These are phyloP conservation scores for Callaeas wilsoni DNA, from an alignment of 2,113 vertebrate genomes.

Conservation along the genomic window DNA sequence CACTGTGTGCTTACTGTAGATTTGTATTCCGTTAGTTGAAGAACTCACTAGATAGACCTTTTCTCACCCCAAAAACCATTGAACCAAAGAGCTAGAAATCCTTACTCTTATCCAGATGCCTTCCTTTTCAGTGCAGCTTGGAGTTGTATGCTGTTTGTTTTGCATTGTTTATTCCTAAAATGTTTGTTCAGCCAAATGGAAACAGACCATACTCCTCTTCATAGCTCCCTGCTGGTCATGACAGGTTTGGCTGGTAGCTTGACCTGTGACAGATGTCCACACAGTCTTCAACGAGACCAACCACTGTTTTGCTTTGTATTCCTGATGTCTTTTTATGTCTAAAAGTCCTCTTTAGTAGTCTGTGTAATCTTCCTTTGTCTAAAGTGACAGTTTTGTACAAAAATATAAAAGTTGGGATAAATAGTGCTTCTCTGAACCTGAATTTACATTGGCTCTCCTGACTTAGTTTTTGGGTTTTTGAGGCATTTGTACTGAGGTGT, in stretches of 20 bases:
- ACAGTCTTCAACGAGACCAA: background rate
- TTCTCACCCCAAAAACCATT: background rate
- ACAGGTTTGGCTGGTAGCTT: constrained; percentile 20
- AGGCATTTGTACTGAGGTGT: background rate
- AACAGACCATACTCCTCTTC: background rate
- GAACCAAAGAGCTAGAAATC: background rate
- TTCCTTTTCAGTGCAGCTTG: background rate
- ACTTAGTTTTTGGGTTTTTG: background rate
- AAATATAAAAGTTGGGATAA: background rate
- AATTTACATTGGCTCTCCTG: background rate
- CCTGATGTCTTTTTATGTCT: background rate
- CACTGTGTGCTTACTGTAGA: background rate
- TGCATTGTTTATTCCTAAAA: background rate
- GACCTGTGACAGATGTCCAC: constrained; percentile 43
- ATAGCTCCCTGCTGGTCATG: background rate
- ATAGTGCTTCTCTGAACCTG: background rate
- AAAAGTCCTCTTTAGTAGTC: background rate
- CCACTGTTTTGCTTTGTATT: constrained; percentile 22
- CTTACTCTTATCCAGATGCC: background rate
- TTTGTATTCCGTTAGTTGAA: background rate
- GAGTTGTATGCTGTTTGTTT: background rate
- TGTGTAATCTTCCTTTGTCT: background rate
- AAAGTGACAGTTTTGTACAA: background rate
- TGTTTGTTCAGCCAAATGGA: background rate
- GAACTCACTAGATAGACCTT: background rate